These are phyloP conservation scores for Ibidorhyncha struthersii DNA, from an alignment of 2,113 vertebrate genomes.

Conservation along the genomic window DNA sequence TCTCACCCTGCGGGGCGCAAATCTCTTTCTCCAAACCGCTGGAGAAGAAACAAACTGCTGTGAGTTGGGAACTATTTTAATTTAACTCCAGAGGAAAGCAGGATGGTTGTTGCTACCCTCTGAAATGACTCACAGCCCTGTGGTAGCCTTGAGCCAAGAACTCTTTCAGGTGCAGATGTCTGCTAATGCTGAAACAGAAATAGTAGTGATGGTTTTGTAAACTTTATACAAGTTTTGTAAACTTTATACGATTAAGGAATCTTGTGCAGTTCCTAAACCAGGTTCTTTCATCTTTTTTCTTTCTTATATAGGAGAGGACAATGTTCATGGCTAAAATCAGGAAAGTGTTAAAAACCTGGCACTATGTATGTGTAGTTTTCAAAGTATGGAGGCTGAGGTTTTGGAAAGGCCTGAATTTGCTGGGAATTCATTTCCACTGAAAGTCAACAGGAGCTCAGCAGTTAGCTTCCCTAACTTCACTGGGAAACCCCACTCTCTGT, in stretches of 20 bases:
- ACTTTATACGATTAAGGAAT: background rate
- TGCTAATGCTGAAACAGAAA: background rate
- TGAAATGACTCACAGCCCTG: constrained; percentile 10
- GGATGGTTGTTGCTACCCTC: background rate
- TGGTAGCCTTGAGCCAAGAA: background rate
- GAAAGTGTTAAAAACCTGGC: background rate
- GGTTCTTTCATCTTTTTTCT: background rate
- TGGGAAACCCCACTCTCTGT: background rate
- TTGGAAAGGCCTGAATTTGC: background rate
- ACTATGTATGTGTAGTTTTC: background rate
- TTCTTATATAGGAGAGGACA: background rate
- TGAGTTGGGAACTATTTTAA: background rate
- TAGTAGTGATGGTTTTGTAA: background rate
- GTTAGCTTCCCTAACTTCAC: background rate
- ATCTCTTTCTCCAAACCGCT: background rate
- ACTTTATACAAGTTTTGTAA: background rate
- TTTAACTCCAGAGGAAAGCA: background rate
- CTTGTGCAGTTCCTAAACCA: background rate
- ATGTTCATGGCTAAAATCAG: background rate
- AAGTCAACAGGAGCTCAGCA: background rate
- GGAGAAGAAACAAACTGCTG: background rate
- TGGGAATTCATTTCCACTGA: background rate
- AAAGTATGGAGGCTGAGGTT: background rate
- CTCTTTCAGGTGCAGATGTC: background rate
- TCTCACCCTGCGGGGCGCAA: background rate